These are phyloP conservation scores for Acomys russatus DNA, from an alignment of 2,797 vertebrate genomes.

Conservation along the genomic window DNA sequence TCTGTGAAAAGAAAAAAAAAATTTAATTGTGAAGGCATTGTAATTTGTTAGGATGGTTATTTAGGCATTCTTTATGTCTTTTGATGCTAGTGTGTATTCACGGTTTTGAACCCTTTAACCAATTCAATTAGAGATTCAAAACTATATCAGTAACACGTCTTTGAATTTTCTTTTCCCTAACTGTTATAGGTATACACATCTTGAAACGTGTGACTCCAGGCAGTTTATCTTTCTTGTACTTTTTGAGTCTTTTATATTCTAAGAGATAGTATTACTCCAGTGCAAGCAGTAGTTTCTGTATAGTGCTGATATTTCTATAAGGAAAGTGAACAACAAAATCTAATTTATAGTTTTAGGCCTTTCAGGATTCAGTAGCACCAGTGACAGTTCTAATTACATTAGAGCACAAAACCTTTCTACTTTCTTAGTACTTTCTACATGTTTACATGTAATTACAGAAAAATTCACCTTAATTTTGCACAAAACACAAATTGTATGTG, in stretches of 20 bases:
- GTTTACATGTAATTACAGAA: conserved; percentile 44
- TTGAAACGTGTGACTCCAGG: conserved; percentile 20
- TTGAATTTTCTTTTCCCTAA: conserved; percentile 29
- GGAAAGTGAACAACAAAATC: neutral
- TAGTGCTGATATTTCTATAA: conserved; percentile 14
- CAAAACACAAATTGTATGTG: neutral
- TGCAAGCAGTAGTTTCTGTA: neutral
- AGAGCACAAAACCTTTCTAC: conserved; percentile 20
- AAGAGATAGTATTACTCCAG: conserved; percentile 36
- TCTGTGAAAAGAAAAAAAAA: conserved; percentile 56
- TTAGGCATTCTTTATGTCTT: conserved; percentile 29
- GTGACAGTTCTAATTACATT: conserved; percentile 45
- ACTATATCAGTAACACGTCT: neutral
- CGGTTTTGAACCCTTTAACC: neutral
- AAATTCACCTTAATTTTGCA: conserved; percentile 29
- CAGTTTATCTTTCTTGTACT: neutral
- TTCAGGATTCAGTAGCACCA: conserved; percentile 32
- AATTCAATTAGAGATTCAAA: neutral
- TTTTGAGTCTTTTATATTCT: neutral
- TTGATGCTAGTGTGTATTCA: neutral
- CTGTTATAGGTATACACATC: conserved; percentile 1
- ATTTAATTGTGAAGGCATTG: neutral
- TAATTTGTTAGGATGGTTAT: neutral
- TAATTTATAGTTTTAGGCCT: conserved; percentile 40
- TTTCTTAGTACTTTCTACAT: conserved; percentile 38